Conservation (phyloP, 2,797 vertebrate species). For the Mus caroli region DNA sequence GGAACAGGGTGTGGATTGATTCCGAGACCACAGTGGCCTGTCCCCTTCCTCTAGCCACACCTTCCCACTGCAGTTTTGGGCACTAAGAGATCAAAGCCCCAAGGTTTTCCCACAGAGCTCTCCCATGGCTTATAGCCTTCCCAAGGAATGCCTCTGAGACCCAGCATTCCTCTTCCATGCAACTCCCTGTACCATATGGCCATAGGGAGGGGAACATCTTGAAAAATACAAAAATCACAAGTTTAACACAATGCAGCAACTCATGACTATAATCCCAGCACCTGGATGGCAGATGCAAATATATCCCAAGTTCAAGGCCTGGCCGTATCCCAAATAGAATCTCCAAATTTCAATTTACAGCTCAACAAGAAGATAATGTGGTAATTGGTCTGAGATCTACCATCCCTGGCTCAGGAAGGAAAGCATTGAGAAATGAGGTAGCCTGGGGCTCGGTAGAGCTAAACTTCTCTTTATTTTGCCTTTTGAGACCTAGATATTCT, state of each 20-base stretch:
- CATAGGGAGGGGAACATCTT: background rate
- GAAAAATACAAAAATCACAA: background rate
- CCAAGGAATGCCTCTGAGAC: background rate
- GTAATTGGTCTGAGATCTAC: background rate
- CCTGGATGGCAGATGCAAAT: background rate
- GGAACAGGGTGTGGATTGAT: background rate
- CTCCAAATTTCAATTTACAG: background rate
- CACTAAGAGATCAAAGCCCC: background rate
- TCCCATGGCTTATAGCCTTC: rapidly evolving
- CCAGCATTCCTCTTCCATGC: background rate
- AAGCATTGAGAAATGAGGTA: background rate
- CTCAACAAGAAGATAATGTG: background rate
- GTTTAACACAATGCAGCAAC: background rate
- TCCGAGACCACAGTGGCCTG: background rate
- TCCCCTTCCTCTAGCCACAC: background rate
- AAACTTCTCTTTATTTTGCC: background rate
- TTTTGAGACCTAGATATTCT: background rate
- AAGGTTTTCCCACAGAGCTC: background rate
- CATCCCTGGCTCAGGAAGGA: background rate
- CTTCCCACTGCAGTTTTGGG: background rate
- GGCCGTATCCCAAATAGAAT: background rate
- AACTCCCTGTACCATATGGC: background rate
- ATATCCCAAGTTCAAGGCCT: background rate
- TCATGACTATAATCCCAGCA: background rate
- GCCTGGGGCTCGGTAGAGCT: rapidly evolving